These are phyloP conservation scores for Drosophila meridionalis DNA, from an alignment of 2,888 invertebrate genomes.

Conservation along the genomic window DNA sequence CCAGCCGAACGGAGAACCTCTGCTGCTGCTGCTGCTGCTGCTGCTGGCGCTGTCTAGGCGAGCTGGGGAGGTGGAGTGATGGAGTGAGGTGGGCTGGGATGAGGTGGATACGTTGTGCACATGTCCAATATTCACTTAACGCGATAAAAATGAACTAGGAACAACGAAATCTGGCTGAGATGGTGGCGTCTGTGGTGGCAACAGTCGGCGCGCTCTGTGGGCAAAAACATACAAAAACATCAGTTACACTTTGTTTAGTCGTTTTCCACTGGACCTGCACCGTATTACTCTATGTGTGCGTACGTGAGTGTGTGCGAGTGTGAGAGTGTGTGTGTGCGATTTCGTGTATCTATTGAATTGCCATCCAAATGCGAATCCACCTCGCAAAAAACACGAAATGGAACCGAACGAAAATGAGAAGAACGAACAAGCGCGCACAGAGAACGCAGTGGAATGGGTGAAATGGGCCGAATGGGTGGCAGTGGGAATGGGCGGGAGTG, in stretches of 20 bases:
- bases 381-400: conserved; percentile 37
- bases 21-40: background rate
- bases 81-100: background rate
- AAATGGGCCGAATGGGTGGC: background rate
- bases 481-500: conserved; percentile 1
- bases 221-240: conserved; percentile 76
- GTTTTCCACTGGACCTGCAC: conserved; percentile 52
- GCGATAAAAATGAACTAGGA: conserved; percentile 80
- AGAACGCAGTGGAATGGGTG: conserved; percentile 15
- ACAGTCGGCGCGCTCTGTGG: conserved; percentile 44
- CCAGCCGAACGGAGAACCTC: conserved; percentile 19
- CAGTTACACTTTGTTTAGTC: conserved; percentile 75
- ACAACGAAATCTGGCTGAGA: conserved; percentile 70
- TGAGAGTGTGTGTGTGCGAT: conserved; percentile 4
- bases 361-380: conserved; percentile 22
- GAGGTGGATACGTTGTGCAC: conserved; percentile 47
- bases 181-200: conserved; percentile 38
- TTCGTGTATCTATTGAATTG: conserved; percentile 63
- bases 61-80: background rate
- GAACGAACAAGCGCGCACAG: conserved; percentile 15
- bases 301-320: conserved; percentile 4
- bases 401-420: conserved; percentile 20
- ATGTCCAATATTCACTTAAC: conserved; percentile 81
- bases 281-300: conserved; percentile 18
- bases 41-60: background rate